Evolutionary conservation across 2,797 vertebrate genomes (phyloP).

Genomic region (Phalloptychus januarius): DNA sequence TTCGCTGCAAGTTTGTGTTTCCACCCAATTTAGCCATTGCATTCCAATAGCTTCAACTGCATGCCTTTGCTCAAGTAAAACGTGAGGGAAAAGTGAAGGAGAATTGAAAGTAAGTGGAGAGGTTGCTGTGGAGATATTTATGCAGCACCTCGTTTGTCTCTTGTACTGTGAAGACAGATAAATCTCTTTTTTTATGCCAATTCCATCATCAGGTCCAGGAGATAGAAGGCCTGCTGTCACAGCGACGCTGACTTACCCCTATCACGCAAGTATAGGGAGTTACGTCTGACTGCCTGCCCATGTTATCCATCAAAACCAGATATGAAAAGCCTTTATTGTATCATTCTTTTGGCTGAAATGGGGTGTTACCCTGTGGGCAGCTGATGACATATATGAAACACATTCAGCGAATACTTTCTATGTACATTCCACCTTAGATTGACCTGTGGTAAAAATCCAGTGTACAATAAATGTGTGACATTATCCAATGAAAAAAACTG

Average conservation of each 20-base stretch:
- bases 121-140: constrained; percentile 53
- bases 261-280: constrained; percentile 59
- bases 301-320: constrained; percentile 63
- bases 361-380: constrained; percentile 34
- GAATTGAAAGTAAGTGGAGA: constrained; percentile 57
- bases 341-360: constrained; percentile 47
- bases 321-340: constrained; percentile 60
- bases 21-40: constrained; percentile 65
- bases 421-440: constrained; percentile 3
- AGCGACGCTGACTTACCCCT: constrained; percentile 66
- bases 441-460: neutral
- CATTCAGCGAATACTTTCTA: constrained; percentile 23
- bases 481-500: neutral
- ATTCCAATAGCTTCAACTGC: constrained; percentile 75
- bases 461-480: neutral
- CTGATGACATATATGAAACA: constrained; percentile 50
- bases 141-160: constrained; percentile 68
- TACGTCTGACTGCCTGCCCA: constrained; percentile 63
- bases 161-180: constrained; percentile 72
- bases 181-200: constrained; percentile 73
- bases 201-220: constrained; percentile 73
- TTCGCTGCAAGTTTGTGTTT: constrained; percentile 16
- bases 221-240: constrained; percentile 65
- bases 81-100: constrained; percentile 59
- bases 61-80: constrained; percentile 67